These are phyloP conservation scores for Antheraea pernyi DNA, from an alignment of 1,140 invertebrate species.

Conservation along the genomic window DNA sequence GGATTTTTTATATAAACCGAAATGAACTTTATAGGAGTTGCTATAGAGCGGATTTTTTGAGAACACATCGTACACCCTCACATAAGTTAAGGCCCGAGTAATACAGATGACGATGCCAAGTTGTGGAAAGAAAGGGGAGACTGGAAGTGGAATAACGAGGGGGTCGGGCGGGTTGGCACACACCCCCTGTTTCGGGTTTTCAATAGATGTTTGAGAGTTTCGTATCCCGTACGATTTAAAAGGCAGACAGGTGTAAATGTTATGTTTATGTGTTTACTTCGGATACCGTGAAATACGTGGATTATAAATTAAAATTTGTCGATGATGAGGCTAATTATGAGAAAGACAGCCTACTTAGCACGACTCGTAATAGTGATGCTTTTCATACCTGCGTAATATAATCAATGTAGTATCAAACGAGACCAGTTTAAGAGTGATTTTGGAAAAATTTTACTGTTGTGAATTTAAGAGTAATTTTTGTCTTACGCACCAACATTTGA, in stretches of 20 bases:
- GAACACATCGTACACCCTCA: constrained; percentile 47
- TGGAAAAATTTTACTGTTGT: too few species aligned
- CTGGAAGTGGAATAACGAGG: constrained; percentile 63
- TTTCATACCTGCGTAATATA: too few species aligned
- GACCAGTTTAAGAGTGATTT: too few species aligned
- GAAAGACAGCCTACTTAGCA: too few species aligned
- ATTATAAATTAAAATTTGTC: too few species aligned
- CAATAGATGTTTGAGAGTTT: constrained; percentile 75
- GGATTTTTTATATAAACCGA: constrained; percentile 48
- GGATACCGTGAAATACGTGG: too few species aligned
- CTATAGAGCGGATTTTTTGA: constrained; percentile 33
- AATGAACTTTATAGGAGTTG: constrained; percentile 24
- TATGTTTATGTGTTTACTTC: constrained; percentile 11
- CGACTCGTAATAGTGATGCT: too few species aligned
- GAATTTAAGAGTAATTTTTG: too few species aligned
- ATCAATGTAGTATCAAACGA: too few species aligned
- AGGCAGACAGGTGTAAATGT: constrained; percentile 63
- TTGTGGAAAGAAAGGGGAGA: constrained; percentile 76
- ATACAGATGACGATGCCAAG: constrained; percentile 76
- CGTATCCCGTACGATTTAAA: constrained; percentile 59
- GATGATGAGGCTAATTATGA: too few species aligned
- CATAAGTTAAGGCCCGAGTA: constrained; percentile 76
- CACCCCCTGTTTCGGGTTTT: constrained; percentile 75
- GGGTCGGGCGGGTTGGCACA: constrained; percentile 35
- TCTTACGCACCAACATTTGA: too few species aligned